Evolutionary conservation across 2,113 vertebrate species (phyloP).

Genomic region (Leucopsar rothschildi): DNA sequence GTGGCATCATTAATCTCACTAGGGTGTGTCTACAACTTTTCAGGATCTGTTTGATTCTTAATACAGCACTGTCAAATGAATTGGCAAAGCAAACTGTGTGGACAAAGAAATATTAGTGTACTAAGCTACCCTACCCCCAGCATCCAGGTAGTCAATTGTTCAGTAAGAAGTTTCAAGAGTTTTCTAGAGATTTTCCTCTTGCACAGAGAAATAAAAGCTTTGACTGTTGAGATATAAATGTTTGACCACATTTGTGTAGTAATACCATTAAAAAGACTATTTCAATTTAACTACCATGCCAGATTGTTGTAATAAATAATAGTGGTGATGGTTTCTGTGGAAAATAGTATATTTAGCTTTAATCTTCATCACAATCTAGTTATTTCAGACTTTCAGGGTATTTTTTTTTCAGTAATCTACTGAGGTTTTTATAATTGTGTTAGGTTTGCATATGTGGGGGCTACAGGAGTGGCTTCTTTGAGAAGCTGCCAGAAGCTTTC

Average conservation of each 20-base stretch:
- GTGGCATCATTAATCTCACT: not conserved
- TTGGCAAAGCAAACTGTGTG: not conserved
- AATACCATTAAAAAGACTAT: not conserved
- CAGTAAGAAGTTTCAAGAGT: not conserved
- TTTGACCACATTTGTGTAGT: not conserved
- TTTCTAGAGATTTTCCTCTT: not conserved
- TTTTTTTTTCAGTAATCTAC: not conserved
- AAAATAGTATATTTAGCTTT: not conserved
- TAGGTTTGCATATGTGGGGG: not conserved
- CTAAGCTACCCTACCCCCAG: rapidly evolving
- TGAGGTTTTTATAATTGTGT: not conserved
- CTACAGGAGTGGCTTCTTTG: not conserved
- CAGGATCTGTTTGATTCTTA: not conserved
- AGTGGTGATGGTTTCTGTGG: not conserved
- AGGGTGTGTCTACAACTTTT: not conserved
- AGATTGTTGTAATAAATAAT: not conserved
- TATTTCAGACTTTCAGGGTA: not conserved
- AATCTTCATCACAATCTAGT: not conserved
- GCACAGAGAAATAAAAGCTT: not conserved
- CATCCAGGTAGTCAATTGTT: not conserved
- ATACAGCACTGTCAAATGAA: not conserved
- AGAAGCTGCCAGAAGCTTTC: not conserved
- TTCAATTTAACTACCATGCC: not conserved
- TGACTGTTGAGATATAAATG: not conserved
- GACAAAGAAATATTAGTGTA: not conserved